A percentile compares a stretch with the other conserved stretches of the same genome.
These are phyloP conservation scores for Hirtodrosophila cameraria DNA, from an alignment of 2,888 invertebrate species.

Conservation along the genomic window DNA sequence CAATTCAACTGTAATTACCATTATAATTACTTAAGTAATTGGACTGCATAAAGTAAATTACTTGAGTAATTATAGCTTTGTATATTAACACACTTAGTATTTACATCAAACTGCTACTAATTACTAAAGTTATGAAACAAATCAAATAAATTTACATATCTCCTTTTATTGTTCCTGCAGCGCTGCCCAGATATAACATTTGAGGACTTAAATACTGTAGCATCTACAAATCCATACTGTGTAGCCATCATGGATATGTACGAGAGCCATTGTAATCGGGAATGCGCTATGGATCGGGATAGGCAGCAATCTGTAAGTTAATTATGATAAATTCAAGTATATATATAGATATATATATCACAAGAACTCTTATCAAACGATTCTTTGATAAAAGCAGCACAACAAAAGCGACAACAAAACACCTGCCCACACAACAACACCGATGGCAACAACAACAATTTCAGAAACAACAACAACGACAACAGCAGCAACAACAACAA, in stretches of 20 bases:
- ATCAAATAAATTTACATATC: background rate
- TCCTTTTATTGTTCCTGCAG: constrained; percentile 31
- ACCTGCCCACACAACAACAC: constrained; percentile 23
- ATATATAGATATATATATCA: constrained; percentile 1
- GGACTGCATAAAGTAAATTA: too few species aligned
- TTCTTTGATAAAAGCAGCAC: constrained; percentile 42
- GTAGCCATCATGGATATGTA: constrained; percentile 54
- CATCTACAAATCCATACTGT: constrained; percentile 69
- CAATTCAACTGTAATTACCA: too few species aligned
- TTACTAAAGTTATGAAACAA: too few species aligned
- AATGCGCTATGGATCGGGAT: constrained; percentile 1
- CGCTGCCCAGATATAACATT: constrained; percentile 56
- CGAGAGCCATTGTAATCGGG: background rate
- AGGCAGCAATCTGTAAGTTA: constrained; percentile 21
- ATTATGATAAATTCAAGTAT: background rate
- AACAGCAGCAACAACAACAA: constrained; percentile 24
- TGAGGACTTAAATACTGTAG: constrained; percentile 47
- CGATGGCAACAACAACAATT: constrained; percentile 21
- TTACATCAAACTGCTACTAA: too few species aligned
- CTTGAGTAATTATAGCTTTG: too few species aligned
- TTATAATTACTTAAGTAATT: too few species aligned
- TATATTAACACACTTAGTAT: too few species aligned
- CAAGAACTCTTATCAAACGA: constrained; percentile 26
- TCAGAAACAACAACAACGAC: constrained; percentile 23
- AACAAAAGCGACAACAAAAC: constrained; percentile 39